These are phyloP conservation scores for Reinhardtius hippoglossoides DNA, from an alignment of 2,113 vertebrate species.

Conservation along the genomic window DNA sequence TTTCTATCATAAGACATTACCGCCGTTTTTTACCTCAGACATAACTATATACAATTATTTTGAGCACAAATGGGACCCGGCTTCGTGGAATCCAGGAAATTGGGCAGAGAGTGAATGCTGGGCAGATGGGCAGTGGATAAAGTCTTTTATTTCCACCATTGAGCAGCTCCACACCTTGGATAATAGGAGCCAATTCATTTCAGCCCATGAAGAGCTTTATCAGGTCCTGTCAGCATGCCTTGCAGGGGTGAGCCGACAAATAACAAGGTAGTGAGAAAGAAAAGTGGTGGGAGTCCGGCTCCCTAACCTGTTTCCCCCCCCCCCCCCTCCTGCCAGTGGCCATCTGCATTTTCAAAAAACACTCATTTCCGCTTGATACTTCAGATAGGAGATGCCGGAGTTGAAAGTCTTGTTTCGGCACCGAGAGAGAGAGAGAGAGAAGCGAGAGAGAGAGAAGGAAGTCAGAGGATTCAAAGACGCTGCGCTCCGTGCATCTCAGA, in stretches of 20 bases:
- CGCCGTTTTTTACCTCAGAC: not conserved
- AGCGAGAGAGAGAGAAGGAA: conserved; percentile 47
- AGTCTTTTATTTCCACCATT: conserved; percentile 77
- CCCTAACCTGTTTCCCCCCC: conserved; percentile 67
- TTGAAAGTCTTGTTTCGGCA: conserved; percentile 61
- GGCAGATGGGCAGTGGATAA: conserved; percentile 80
- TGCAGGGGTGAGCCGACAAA: conserved; percentile 80
- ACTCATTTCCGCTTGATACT: conserved; percentile 66
- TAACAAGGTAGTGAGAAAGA: conserved; percentile 79
- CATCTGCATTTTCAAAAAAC: conserved; percentile 79
- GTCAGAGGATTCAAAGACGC: conserved; percentile 48
- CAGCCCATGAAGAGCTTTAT: conserved; percentile 84
- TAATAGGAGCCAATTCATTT: conserved; percentile 84
- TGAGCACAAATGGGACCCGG: conserved; percentile 62
- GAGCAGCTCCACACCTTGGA: conserved; percentile 83
- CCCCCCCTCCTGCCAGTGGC: conserved; percentile 60
- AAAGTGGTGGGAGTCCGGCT: conserved; percentile 74
- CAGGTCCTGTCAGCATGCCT: conserved; percentile 82
- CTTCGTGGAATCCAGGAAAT: conserved; percentile 61
- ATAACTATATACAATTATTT: conserved; percentile 47
- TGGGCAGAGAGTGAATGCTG: conserved; percentile 69
- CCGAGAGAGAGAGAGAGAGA: conserved; percentile 29
- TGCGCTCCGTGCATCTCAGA: conserved; percentile 18
- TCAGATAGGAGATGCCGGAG: conserved; percentile 64
- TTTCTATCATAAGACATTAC: conserved; percentile 36